phyloP scores from a whole-genome alignment of 2,888 invertebrate species.

The Cheilosia scutellata region DNA sequence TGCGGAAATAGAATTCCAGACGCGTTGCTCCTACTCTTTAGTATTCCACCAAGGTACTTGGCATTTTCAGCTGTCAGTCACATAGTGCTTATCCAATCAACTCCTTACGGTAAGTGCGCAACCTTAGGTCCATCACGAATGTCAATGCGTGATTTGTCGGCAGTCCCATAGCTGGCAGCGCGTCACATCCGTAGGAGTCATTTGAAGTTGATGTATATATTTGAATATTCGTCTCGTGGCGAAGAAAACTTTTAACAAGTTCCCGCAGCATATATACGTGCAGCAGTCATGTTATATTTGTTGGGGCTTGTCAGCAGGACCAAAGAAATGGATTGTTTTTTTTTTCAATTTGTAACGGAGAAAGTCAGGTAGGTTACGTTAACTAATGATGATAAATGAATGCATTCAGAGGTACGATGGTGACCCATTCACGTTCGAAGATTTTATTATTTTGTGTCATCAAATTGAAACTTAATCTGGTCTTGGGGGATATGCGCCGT shows the following conservation, averaged over 20 bases:
- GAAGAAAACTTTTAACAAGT: slow-evolving; percentile 71
- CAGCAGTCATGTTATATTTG: slow-evolving; percentile 55
- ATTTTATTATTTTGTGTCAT: slow-evolving; percentile 26
- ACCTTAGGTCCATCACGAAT: slow-evolving; percentile 57
- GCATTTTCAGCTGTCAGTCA: slow-evolving; percentile 70
- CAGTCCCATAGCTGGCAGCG: slow-evolving; percentile 5
- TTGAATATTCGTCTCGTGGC: slow-evolving; percentile 61
- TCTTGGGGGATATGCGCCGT: background rate
- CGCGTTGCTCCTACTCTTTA: slow-evolving; percentile 37
- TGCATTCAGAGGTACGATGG: background rate
- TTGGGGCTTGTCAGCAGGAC: slow-evolving; percentile 36
- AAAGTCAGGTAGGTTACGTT: slow-evolving; percentile 22
- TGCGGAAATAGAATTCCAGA: slow-evolving; percentile 9
- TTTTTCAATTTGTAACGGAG: slow-evolving; percentile 45
- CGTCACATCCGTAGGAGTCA: slow-evolving; percentile 40
- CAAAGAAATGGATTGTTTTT: slow-evolving; percentile 15
- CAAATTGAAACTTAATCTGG: slow-evolving; percentile 55
- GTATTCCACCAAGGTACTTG: slow-evolving; percentile 55
- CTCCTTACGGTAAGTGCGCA: slow-evolving; percentile 13
- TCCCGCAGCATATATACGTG: slow-evolving; percentile 65
- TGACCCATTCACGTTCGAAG: slow-evolving; percentile 21
- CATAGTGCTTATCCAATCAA: slow-evolving; percentile 43
- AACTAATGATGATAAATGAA: slow-evolving; percentile 52
- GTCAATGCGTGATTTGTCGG: slow-evolving; percentile 67
- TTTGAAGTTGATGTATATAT: slow-evolving; percentile 50